A percentile compares a stretch with the other conserved stretches of the same genome.
Evolutionary conservation across 2,113 vertebrate genomes (phyloP).

Genomic region (Ariopsis seemanni): DNA sequence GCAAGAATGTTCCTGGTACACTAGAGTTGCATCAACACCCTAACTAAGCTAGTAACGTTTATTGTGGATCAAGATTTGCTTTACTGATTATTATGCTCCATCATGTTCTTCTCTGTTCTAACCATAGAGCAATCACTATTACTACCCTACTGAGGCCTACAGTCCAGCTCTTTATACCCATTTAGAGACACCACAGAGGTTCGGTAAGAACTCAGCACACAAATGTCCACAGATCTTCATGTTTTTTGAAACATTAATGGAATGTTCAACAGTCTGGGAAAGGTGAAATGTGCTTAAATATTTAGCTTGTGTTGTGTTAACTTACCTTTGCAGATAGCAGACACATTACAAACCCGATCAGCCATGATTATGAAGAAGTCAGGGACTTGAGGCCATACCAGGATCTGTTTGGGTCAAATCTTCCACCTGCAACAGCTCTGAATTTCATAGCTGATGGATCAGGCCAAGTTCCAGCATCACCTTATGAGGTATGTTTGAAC

Average conservation of each 20-base stretch:
- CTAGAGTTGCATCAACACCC: background rate
- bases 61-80: background rate
- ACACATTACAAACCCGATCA: constrained; percentile 45
- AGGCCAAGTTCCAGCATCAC: constrained; percentile 35
- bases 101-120: background rate
- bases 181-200: constrained; percentile 60
- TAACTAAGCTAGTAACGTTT: background rate
- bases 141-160: constrained; percentile 67
- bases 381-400: constrained; percentile 51
- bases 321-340: constrained; percentile 48
- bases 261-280: background rate
- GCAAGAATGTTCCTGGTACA: background rate
- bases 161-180: constrained; percentile 60
- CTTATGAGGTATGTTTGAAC: constrained; percentile 55
- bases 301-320: background rate
- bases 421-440: constrained; percentile 43
- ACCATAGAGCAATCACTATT: constrained; percentile 61
- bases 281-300: background rate
- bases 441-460: constrained; percentile 35
- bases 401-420: constrained; percentile 51
- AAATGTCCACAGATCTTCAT: background rate
- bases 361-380: constrained; percentile 68
- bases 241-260: background rate
- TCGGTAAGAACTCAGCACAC: constrained; percentile 53
- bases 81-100: background rate